phyloP scores from a whole-genome alignment of 23 tunicate species.

The Halocynthia roretzi region DNA sequence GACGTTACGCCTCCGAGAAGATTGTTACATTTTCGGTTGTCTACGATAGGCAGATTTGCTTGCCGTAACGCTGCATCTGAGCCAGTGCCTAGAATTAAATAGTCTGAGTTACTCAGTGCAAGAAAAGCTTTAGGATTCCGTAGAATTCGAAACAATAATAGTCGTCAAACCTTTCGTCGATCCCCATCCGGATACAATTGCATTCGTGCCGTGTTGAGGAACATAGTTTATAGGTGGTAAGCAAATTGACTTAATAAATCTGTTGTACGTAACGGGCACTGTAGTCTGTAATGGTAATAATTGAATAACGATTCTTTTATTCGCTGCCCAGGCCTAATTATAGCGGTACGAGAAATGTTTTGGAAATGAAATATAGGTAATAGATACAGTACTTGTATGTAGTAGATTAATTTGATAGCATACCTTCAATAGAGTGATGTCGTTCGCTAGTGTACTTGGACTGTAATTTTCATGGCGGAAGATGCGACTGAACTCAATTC shows the following conservation, averaged over 20 bases:
- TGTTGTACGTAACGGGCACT: constrained; percentile 6
- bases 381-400: not conserved
- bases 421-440: constrained; percentile 49
- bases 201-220: constrained; percentile 7
- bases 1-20: constrained; percentile 2
- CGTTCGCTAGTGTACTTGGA: constrained; percentile 14
- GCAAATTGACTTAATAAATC: constrained; percentile 41
- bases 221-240: constrained; percentile 6
- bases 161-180: not conserved
- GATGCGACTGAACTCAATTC: constrained; percentile 2
- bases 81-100: not conserved
- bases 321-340: not conserved
- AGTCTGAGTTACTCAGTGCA: too few relatives aligned
- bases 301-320: not conserved
- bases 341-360: too few relatives aligned
- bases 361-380: not conserved
- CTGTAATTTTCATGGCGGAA: constrained; percentile 26
- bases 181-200: constrained; percentile 65
- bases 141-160: not conserved
- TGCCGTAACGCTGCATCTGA: constrained; percentile 17
- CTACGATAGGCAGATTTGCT: constrained; percentile 32
- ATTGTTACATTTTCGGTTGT: not conserved
- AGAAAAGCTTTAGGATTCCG: not conserved
- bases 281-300: constrained; percentile 1
- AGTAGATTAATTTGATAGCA: not conserved